Evolutionary conservation across 2,797 vertebrate genomes (phyloP).

Genomic region (Cossypha niveicapilla): DNA sequence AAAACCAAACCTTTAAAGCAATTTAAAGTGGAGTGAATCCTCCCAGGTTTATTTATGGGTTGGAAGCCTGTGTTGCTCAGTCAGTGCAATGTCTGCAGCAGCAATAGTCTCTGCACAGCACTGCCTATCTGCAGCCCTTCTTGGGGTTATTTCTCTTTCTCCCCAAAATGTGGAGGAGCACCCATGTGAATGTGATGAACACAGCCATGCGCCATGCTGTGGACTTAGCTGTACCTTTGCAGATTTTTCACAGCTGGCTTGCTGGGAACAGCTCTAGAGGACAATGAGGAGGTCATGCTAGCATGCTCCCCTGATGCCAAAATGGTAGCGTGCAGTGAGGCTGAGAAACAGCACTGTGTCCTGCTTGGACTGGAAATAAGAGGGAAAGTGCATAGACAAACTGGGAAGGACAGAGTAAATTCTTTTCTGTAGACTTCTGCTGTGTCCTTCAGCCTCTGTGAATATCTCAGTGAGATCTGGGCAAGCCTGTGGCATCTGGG

Average conservation of each 20-base stretch:
- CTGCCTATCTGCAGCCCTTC: background rate
- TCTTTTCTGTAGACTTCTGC: background rate
- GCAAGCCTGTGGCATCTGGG: background rate
- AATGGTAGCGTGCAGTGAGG: rapidly evolving
- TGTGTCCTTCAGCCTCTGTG: background rate
- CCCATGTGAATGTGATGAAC: background rate
- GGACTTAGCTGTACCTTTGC: background rate
- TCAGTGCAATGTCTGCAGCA: background rate
- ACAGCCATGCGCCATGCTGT: background rate
- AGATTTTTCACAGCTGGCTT: background rate
- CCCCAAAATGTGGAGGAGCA: background rate
- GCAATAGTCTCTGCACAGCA: background rate
- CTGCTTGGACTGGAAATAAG: background rate
- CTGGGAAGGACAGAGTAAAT: background rate
- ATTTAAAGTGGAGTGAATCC: background rate
- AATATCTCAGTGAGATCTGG: background rate
- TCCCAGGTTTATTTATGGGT: background rate
- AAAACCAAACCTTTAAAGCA: background rate
- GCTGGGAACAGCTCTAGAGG: background rate
- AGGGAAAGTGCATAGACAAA: background rate
- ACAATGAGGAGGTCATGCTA: rapidly evolving
- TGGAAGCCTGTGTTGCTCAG: background rate
- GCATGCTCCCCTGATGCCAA: background rate
- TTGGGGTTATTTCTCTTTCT: background rate
- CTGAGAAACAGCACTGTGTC: background rate